Base-by-base conservation (phyloP, 64 coral and sea anemone genomes). In the Actinia tenebrosa region DNA sequence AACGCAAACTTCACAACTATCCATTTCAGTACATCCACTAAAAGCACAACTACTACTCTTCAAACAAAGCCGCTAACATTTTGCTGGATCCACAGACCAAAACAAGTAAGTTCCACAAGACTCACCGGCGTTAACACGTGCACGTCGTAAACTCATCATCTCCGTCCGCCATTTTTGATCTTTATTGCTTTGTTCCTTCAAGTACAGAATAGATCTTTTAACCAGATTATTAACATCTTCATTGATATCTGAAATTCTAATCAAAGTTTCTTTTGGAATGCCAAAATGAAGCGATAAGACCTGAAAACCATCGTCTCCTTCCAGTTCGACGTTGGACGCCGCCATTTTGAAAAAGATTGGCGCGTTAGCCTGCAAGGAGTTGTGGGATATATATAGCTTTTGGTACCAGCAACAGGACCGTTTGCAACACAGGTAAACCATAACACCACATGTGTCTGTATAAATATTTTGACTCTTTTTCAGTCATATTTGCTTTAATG, bases 111-210 rank as follows among this genome's bases (percentile, higher is more conserved):
- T 17, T 59, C 79, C 72, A 27, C 8, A 14, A 37, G 30, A 83
- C 89, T 83, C 72, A 94, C 96, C 96, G 87, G 96, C 96, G 43
- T 98, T 94, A 15, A 98, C 92, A 92, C 96, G 96, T 92, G 96
- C 93, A 94, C 96, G 96, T 54, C 96, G 96, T 85, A 98, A 88
- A n/a, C 37, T 53, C 3, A 80, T 78, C 75, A 92, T 87, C 77
- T 98, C 93, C 5, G 84, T 44, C 47, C 86, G 92, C 61, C 86
- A 88, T 89, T 84, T 94, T 83, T 91, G 83, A 18, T 94, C 80
- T 56, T 81, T 85, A 4, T 77, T 77, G 10, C 79, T 79, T 4
- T 87, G 88, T 14, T 93, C 88, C 53, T 90, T 82, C 27, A 97
- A 87, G 44, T 82, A 86, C 25, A 88, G 55, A 44, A 87, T 85